Evolutionary conservation across 2,888 invertebrate genomes (phyloP).

Genomic region (Uloborus plumipes): DNA sequence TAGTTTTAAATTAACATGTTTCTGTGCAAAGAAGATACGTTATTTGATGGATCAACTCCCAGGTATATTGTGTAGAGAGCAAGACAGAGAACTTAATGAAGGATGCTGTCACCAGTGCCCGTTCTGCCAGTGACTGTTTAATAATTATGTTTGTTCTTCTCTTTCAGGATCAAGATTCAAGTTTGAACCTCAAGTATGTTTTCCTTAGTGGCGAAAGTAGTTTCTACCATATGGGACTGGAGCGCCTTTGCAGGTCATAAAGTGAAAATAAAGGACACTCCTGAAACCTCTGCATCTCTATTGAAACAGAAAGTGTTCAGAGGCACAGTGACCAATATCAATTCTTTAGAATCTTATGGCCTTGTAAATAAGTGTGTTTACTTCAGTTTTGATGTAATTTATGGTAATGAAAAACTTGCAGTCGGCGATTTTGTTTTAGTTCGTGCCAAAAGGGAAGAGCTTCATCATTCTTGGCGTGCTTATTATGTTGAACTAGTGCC

Average conservation of each 20-base stretch:
- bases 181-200: slow-evolving; percentile 30
- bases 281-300: background rate
- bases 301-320: slow-evolving; percentile 15
- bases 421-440: slow-evolving; percentile 36
- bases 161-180: slow-evolving; percentile 35
- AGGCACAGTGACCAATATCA: slow-evolving; percentile 49
- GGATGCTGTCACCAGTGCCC: too few relatives aligned
- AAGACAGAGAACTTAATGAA: too few relatives aligned
- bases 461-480: slow-evolving; percentile 43
- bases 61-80: too few relatives aligned
- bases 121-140: too few relatives aligned
- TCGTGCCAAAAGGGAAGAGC: slow-evolving; percentile 25
- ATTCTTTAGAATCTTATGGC: slow-evolving; percentile 42
- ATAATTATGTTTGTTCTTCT: slow-evolving; percentile 1
- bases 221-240: slow-evolving; percentile 15
- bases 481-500: slow-evolving; percentile 22
- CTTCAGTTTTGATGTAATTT: slow-evolving; percentile 42
- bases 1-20: too few relatives aligned
- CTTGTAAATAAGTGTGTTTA: slow-evolving; percentile 36
- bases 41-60: too few relatives aligned
- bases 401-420: slow-evolving; percentile 20
- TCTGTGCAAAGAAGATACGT: too few relatives aligned
- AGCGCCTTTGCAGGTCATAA: slow-evolving; percentile 21
- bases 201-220: slow-evolving; percentile 34
- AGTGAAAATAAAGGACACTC: slow-evolving; percentile 38